phyloP scores from a whole-genome alignment of 2,113 vertebrate genomes.

The Thalassarche chlororhynchos region DNA sequence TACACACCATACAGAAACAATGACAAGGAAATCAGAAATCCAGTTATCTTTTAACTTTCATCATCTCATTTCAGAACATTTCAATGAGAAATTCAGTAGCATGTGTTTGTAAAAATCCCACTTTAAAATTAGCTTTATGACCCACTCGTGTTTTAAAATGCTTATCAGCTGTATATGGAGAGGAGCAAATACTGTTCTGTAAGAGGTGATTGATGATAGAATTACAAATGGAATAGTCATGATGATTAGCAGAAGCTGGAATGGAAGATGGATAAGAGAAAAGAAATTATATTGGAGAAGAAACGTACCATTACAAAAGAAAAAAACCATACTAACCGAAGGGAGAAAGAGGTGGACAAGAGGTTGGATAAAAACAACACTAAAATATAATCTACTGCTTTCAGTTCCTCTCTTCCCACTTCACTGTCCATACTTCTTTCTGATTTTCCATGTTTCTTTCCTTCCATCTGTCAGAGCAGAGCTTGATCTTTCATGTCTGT shows the following conservation, averaged over 20 bases:
- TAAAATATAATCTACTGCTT: neutral
- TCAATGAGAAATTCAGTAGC: neutral
- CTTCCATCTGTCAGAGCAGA: neutral
- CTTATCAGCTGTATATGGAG: neutral
- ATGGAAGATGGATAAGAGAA: neutral
- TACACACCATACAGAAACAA: neutral
- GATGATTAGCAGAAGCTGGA: neutral
- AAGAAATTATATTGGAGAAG: neutral
- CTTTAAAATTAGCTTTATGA: slow-evolving; percentile 11
- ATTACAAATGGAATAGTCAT: neutral
- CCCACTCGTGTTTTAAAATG: neutral
- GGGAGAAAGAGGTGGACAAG: neutral
- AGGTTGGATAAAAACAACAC: neutral
- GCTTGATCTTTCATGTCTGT: neutral
- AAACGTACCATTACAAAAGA: neutral
- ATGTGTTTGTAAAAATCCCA: neutral
- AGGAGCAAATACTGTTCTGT: neutral
- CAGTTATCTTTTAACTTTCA: neutral
- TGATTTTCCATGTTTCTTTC: neutral
- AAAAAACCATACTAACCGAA: neutral
- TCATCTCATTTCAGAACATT: neutral
- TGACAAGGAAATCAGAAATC: neutral
- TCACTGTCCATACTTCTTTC: neutral
- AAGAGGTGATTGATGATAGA: neutral
- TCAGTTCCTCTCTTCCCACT: neutral